Evolutionary conservation across 1,140 invertebrate genomes (phyloP).

Genomic region (Trichoplusia ni): DNA sequence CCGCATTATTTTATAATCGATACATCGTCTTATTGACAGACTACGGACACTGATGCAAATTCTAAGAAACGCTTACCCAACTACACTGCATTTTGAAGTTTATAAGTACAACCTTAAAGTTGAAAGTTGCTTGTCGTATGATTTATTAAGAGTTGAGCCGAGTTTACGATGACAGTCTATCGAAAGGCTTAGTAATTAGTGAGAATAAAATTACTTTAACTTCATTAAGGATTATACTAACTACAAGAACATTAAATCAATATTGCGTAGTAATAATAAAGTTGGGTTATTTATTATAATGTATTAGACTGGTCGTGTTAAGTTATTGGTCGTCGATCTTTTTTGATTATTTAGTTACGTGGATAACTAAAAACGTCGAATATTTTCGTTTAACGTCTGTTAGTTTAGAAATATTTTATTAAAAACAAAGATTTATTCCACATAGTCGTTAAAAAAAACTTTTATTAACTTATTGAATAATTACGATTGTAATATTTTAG

Average conservation of each 20-base stretch:
- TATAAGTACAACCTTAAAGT: background rate
- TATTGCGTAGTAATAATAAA: conserved; percentile 15
- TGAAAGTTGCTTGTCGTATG: background rate
- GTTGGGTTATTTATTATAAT: conserved; percentile 16
- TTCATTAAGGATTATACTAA: conserved; percentile 8
- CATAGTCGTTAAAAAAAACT: no score
- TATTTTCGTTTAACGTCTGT: no score
- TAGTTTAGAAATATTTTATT: no score
- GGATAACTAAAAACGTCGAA: no score
- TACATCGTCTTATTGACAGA: conserved; percentile 3
- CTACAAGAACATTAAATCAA: conserved; percentile 2
- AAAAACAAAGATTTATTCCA: no score
- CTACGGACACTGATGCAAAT: background rate
- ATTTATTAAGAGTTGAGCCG: background rate
- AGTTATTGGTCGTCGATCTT: no score
- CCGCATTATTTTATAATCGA: background rate
- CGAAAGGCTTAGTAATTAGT: conserved; percentile 19
- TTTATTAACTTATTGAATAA: no score
- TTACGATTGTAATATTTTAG: no score
- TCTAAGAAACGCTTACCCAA: background rate
- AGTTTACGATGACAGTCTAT: conserved; percentile 14
- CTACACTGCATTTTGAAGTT: background rate
- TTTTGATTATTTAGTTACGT: no score
- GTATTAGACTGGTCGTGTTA: background rate
- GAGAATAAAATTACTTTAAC: conserved; percentile 25